Evolutionary conservation across 2,888 invertebrate species (phyloP).

Genomic region (Eurois occulta): DNA sequence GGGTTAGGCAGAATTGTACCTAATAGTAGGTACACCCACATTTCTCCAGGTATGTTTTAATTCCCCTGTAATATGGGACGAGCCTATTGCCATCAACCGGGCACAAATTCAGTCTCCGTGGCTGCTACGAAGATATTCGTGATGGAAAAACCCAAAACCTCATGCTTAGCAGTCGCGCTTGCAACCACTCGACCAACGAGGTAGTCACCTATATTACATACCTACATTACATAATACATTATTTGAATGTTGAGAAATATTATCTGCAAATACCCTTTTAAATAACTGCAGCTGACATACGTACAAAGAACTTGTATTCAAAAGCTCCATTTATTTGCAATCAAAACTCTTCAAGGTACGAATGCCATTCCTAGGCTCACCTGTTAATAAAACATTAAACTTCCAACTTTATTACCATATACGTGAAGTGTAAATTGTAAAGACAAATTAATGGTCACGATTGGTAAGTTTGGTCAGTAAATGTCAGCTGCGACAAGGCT

Average conservation of each 20-base stretch:
- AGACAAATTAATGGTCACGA: conserved; percentile 51
- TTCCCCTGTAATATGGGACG: too few species aligned
- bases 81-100: too few species aligned
- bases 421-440: conserved; percentile 49
- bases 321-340: conserved; percentile 40
- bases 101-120: too few species aligned
- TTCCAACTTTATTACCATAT: conserved; percentile 39
- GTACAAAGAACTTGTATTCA: conserved; percentile 38
- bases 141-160: too few species aligned
- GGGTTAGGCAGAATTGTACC: too few species aligned
- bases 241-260: neutral
- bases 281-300: neutral
- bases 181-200: too few species aligned
- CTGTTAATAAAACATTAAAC: conserved; percentile 10
- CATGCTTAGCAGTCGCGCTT: too few species aligned
- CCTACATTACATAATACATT: neutral
- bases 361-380: conserved; percentile 32
- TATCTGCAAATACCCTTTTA: neutral
- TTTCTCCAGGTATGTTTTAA: too few species aligned
- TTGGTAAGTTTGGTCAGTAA: conserved; percentile 61
- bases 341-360: conserved; percentile 19
- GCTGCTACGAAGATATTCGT: too few species aligned
- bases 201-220: neutral
- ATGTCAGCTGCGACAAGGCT: conserved; percentile 62
- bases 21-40: too few species aligned